These are phyloP conservation scores for Gambusia yucatana DNA, from an alignment of 2,797 vertebrate genomes.

Conservation along the genomic window DNA sequence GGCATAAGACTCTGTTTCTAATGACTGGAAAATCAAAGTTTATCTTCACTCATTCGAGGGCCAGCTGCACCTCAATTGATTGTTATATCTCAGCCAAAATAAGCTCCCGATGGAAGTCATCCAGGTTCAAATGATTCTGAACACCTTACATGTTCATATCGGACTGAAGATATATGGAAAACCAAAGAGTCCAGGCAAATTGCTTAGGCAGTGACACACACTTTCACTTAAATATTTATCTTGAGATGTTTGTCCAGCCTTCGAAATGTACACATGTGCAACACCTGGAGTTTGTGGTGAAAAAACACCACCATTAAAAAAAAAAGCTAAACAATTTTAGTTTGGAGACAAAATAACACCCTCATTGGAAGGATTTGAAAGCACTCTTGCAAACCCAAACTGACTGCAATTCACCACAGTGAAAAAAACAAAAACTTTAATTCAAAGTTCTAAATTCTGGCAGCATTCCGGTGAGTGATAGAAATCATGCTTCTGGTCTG, in stretches of 20 bases:
- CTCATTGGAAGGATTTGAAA: not conserved
- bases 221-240: not conserved
- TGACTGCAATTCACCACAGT: not conserved
- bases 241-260: not conserved
- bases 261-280: not conserved
- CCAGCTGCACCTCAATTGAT: not conserved
- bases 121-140: not conserved
- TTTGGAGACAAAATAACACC: not conserved
- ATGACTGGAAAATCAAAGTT: not conserved
- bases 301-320: not conserved
- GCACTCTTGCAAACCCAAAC: not conserved
- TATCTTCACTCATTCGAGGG: not conserved
- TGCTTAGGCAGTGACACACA: not conserved
- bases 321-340: not conserved
- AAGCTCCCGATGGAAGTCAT: not conserved
- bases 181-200: not conserved
- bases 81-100: not conserved
- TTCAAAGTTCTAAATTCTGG: not conserved
- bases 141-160: not conserved
- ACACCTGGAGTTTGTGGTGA: not conserved
- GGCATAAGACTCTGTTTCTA: not conserved
- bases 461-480: not conserved
- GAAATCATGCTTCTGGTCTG: not conserved
- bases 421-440: not conserved
- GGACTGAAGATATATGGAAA: not conserved